Conservation (phyloP, 2,888 invertebrate genomes). For the Orchestes rusci region DNA sequence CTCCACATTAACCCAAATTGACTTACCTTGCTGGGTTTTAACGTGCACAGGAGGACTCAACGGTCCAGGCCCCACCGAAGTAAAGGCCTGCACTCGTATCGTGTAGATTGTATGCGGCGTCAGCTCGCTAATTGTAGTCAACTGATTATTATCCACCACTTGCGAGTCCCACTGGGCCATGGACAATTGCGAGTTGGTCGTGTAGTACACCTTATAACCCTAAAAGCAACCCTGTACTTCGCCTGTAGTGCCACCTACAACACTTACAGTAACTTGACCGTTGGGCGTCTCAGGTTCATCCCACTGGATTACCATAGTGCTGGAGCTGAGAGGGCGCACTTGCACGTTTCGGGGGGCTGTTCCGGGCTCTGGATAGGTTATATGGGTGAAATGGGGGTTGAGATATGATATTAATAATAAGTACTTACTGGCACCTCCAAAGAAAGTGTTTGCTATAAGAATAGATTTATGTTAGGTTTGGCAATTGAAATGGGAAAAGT, state of each 20-base stretch:
- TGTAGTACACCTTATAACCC: slow-evolving; percentile 98
- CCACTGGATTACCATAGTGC: slow-evolving; percentile 97
- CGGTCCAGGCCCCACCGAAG: slow-evolving; percentile 92
- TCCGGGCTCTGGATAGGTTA: slow-evolving; percentile 69
- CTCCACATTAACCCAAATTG: neutral
- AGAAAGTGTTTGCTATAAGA: slow-evolving; percentile 43
- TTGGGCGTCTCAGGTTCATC: slow-evolving; percentile 96
- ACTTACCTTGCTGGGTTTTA: slow-evolving; percentile 87
- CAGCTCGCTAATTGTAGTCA: slow-evolving; percentile 88
- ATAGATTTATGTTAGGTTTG: slow-evolving; percentile 1
- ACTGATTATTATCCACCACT: slow-evolving; percentile 86
- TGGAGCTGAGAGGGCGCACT: slow-evolving; percentile 88
- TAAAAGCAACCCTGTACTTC: too few relatives aligned
- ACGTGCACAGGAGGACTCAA: slow-evolving; percentile 95
- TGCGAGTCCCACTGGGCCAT: slow-evolving; percentile 90
- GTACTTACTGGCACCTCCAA: slow-evolving; percentile 56
- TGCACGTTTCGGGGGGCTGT: slow-evolving; percentile 91
- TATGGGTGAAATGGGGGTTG: too few relatives aligned
- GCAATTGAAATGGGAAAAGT: neutral
- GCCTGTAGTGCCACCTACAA: too few relatives aligned
- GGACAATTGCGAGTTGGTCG: slow-evolving; percentile 77
- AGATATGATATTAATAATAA: neutral
- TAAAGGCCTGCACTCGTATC: slow-evolving; percentile 87
- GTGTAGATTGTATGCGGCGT: slow-evolving; percentile 91
- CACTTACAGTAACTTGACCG: slow-evolving; percentile 89